Conservation (phyloP, 2,113 vertebrate species). For the Dipodomys ordii region DNA sequence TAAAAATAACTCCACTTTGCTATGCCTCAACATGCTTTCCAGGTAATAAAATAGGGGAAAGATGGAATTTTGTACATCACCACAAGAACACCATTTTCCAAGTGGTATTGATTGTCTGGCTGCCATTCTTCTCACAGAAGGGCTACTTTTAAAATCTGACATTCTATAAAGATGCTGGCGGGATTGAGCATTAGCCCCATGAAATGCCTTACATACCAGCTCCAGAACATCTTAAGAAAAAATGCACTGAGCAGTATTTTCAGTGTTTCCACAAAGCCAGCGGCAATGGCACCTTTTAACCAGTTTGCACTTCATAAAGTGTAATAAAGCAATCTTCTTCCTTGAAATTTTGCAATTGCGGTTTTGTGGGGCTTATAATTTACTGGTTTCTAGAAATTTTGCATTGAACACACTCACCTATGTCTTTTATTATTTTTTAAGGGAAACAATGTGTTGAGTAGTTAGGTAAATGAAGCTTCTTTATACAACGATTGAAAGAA, state of each 20-base stretch:
- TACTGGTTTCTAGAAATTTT: not conserved
- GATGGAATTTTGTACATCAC: not conserved
- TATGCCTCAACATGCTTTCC: not conserved
- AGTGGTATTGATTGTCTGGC: not conserved
- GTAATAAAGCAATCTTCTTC: not conserved
- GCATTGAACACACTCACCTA: not conserved
- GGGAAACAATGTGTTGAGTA: not conserved
- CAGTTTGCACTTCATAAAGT: not conserved
- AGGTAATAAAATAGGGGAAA: not conserved
- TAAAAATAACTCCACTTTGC: not conserved
- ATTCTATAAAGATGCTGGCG: not conserved
- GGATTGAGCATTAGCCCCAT: not conserved
- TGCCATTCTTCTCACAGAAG: not conserved
- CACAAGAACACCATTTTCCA: not conserved
- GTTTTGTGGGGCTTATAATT: not conserved
- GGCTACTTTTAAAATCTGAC: constrained; percentile 9
- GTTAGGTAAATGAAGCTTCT: not conserved
- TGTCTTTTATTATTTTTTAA: not conserved
- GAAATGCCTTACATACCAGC: not conserved
- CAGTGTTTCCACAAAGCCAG: not conserved
- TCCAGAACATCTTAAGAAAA: not conserved
- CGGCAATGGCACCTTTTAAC: not conserved
- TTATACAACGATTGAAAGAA: not conserved
- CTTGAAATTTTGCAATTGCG: not conserved
- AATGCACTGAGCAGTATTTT: constrained; percentile 3